Evolutionary conservation across 2,888 invertebrate species (phyloP).

Genomic region (Clepsis dumicolana): DNA sequence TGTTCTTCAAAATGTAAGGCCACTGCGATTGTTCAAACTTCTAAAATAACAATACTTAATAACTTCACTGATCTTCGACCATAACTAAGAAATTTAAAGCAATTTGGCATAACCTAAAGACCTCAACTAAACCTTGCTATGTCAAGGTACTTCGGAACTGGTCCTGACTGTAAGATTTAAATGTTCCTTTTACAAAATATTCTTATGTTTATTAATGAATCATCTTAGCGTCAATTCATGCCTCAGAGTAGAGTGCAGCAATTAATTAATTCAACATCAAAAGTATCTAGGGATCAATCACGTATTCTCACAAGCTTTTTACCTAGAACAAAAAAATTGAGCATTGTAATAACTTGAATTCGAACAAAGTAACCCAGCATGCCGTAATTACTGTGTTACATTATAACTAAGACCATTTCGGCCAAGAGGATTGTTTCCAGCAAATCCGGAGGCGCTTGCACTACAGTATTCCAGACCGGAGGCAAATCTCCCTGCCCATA

Average conservation of each 20-base stretch:
- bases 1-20: neutral
- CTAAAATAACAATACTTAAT: too few species aligned
- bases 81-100: neutral
- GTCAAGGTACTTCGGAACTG: too few species aligned
- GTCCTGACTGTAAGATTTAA: too few species aligned
- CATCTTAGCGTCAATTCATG: too few species aligned
- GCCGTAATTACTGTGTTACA: neutral
- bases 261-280: too few species aligned
- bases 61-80: neutral
- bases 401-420: slow-evolving; percentile 3
- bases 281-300: too few species aligned
- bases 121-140: too few species aligned
- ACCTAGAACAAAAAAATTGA: too few species aligned
- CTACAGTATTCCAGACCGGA: slow-evolving; percentile 55
- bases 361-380: neutral
- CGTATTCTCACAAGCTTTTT: too few species aligned
- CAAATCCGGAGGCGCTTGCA: slow-evolving; percentile 9
- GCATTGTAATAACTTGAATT: neutral
- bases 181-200: too few species aligned
- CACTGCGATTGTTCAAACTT: neutral
- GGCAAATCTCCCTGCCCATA: slow-evolving; percentile 67
- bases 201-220: too few species aligned
- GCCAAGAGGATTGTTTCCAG: slow-evolving; percentile 7
- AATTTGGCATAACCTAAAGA: neutral
- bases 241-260: too few species aligned